Base-by-base conservation (phyloP, 2,113 vertebrate genomes). In the Corythornis madagascariensis region DNA sequence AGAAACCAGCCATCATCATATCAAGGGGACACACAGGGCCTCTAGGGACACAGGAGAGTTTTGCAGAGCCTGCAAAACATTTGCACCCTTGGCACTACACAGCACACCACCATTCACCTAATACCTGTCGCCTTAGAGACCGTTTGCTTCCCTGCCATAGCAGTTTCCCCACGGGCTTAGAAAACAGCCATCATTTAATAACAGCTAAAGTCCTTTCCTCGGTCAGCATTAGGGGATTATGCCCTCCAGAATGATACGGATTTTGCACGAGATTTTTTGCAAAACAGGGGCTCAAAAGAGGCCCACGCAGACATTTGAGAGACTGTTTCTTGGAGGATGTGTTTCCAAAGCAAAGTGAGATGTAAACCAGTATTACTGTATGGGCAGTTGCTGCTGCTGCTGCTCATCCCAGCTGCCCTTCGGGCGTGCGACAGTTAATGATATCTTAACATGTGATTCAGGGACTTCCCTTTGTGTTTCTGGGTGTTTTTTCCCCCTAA, bases 161-260 rank as follows among this genome's bases (percentile, higher is more conserved):
- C 79, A 16, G 65, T 48, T 88, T 86, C 70, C 66, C 57, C 55
- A 84, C 57, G 47, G 66, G 86, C 77, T 86, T 73, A 87, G 71
- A 47, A 87, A 92, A 65, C 70, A 85, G 83, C 63, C 92, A 63
- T 82, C 83, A 69, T 53, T 59, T 93, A 92, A 95, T 89, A 86
- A 87, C 73, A 79, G 88, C 94, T 89, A 89, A 96, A 95, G 8
- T 45, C 64, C 90, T 94, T 61, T 89, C 63, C 66, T 90, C 7
- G 1, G 33, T 53, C 83, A 78, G 77, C 70, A 47, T 88, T 66
- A 90, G 74, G 88, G 77, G 89, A 96, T 95, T 94, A 92, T 29
- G 70, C 63, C 67, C 57, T 90, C 65, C 52, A 43, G 88, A 86
- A 76, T 40, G 74, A 73, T 22, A 38, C 48, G 88, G 92, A 94